Base-by-base conservation (phyloP, 2,797 vertebrate species). In the Onychomys torridus region DNA sequence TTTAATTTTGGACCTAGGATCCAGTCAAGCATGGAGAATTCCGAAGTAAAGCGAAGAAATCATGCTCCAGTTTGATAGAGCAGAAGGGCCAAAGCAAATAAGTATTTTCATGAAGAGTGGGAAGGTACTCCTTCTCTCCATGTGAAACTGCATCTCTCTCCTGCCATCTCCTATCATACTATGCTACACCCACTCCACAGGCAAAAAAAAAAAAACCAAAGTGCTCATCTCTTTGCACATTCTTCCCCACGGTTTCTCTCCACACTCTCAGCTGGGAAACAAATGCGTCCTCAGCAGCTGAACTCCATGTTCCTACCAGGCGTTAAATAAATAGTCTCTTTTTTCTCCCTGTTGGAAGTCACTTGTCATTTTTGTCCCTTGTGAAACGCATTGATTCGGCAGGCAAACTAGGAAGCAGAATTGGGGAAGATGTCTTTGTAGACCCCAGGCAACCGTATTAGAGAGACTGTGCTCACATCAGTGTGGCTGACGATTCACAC, bases 401-500 rank as follows among this genome's bases (percentile, higher is more conserved):
- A 95, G 88, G 84, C 65, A 76, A 89, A 87, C 16, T 29, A 97
- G 52, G 92, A 71, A 76, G 67, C 2, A 32, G n/a, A 94, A 76
- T 23, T 61, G 63, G 84, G 78, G 55, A 49, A 95, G 71, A 37
- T 83, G 86, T 79, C 98, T 98, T 97, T 97, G 43, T 94, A 94
- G 97, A 97, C 97, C 95, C 5, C 43, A 95, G 87, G 95, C 52
- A 12, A 67, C 90, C 5, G 40, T 91, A 65, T 92, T 95, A 89
- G 87, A 97, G 76, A 63, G 43, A 96, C 73, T 87, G 94, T 94
- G 96, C 98, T 94, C 93, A 98, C 95, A 97, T 97, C 93, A 97
- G 96, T 89, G 91, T 89, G 91, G 87, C 94, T 95, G 98, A 98
- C 98, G 98, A 98, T 97, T 98, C 98, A 98, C 1, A 13, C 97